phyloP scores from a whole-genome alignment of 2,113 vertebrate genomes.

The Xiphorhynchus elegans region DNA sequence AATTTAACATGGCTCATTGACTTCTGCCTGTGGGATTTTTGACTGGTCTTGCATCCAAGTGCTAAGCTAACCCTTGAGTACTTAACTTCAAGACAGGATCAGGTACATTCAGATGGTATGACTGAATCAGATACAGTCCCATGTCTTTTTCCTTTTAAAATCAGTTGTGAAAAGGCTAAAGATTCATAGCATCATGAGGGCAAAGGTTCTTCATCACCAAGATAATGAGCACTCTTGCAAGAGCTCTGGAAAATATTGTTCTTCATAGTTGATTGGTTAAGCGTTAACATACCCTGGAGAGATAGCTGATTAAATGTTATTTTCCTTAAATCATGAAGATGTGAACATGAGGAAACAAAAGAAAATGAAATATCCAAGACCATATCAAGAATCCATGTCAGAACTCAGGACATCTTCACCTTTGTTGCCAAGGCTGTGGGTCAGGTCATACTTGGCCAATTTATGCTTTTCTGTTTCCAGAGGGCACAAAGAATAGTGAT shows the following conservation, averaged over 20 bases:
- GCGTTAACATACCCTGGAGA: background rate
- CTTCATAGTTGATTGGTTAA: background rate
- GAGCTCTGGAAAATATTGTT: background rate
- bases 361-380: background rate
- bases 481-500: background rate
- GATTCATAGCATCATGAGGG: background rate
- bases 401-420: background rate
- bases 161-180: background rate
- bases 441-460: background rate
- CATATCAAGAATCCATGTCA: background rate
- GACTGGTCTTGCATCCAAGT: background rate
- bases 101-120: background rate
- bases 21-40: background rate
- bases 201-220: background rate
- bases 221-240: background rate
- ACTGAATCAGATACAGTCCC: background rate
- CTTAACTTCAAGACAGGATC: background rate
- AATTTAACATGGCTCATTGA: conserved; percentile 45
- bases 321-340: background rate
- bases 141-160: background rate
- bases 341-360: background rate
- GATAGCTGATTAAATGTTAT: background rate
- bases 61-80: background rate
- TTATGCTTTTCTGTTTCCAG: background rate
- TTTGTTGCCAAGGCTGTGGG: background rate